phyloP scores from a whole-genome alignment of 2,888 invertebrate genomes.

The Minunthozetes semirufus region DNA sequence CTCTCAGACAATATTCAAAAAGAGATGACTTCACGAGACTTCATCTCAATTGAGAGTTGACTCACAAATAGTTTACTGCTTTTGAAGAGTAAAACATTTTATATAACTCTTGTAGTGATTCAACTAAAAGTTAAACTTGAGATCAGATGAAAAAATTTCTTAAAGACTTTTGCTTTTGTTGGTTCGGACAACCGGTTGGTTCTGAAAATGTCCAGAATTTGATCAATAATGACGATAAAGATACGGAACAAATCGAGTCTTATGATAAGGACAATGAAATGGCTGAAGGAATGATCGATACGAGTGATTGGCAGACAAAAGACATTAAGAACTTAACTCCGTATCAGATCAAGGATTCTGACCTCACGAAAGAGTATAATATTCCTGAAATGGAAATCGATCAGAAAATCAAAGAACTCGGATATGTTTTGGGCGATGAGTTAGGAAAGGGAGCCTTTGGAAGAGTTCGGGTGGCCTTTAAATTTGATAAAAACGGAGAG shows the following conservation, averaged over 20 bases:
- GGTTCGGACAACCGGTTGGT: background rate
- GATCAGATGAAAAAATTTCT: background rate
- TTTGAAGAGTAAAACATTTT: no score
- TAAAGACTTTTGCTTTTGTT: background rate
- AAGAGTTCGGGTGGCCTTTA: background rate
- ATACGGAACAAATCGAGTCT: background rate
- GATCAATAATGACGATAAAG: background rate
- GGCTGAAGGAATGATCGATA: background rate
- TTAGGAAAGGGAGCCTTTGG: background rate
- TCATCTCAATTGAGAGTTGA: no score
- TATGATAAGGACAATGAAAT: background rate
- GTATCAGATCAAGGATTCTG: conserved; percentile 65
- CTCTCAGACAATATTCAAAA: no score
- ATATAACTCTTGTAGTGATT: no score
- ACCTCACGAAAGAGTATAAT: conserved; percentile 58
- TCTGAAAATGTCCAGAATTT: background rate
- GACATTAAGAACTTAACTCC: background rate
- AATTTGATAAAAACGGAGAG: background rate
- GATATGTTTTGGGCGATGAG: background rate
- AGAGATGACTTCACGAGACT: no score
- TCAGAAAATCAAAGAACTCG: background rate
- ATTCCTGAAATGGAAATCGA: background rate
- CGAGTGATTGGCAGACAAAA: background rate
- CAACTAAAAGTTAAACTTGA: no score
- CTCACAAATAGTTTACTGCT: no score